Percentiles rank a stretch among this genome's conserved stretches.
phyloP scores from a whole-genome alignment of 2,888 invertebrate species.

The Synergus laeviventris region DNA sequence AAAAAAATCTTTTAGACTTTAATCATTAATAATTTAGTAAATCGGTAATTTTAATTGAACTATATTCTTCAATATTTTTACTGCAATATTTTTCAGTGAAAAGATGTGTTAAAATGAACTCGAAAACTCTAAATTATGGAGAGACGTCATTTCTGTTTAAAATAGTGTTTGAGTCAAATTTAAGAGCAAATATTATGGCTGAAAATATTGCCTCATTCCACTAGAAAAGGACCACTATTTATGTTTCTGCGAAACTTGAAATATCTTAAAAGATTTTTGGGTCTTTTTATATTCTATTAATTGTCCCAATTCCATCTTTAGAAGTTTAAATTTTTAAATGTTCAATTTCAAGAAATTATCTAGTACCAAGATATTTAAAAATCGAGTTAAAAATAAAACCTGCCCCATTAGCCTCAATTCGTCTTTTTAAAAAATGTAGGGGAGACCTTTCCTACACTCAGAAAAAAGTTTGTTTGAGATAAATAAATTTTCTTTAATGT shows the following conservation, averaged over 20 bases:
- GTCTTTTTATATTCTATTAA: not conserved
- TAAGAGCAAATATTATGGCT: slow-evolving; percentile 23
- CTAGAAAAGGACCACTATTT: slow-evolving; percentile 8
- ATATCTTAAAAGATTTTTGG: not conserved
- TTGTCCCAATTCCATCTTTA: not conserved
- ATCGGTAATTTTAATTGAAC: not conserved
- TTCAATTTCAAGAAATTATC: not conserved
- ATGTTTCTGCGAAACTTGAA: not conserved
- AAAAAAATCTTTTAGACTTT: slow-evolving; percentile 1
- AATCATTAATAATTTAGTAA: not conserved
- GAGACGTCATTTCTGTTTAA: not conserved
- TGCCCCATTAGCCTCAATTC: not conserved
- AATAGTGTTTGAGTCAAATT: slow-evolving; percentile 5
- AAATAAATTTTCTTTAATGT: too few relatives aligned
- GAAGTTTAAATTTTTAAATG: not conserved
- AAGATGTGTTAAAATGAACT: not conserved
- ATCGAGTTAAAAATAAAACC: not conserved
- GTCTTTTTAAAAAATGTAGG: not conserved
- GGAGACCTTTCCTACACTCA: not conserved
- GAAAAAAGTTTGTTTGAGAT: too few relatives aligned
- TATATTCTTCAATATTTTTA: not conserved
- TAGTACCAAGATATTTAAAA: not conserved
- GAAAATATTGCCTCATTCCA: slow-evolving; percentile 8
- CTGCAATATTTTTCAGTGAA: not conserved
- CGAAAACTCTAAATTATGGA: not conserved